phyloP scores from a whole-genome alignment of 1,140 invertebrate genomes.

The Bombus pyrosoma region DNA sequence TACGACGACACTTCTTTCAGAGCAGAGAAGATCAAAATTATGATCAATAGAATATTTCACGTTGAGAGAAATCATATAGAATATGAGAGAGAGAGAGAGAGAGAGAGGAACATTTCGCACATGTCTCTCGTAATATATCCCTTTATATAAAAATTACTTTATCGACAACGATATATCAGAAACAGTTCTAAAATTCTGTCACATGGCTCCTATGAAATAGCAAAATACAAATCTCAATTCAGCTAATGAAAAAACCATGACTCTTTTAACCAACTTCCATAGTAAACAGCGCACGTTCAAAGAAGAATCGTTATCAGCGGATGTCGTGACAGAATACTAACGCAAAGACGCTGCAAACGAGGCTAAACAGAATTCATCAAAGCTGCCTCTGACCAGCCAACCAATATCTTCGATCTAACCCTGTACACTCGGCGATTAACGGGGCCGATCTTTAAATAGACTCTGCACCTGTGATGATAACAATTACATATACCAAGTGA shows the following conservation, averaged over 20 bases:
- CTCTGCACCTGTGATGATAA: constrained; percentile 38
- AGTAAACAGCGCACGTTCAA: not conserved
- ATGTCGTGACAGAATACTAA: no score
- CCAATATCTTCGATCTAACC: constrained; percentile 10
- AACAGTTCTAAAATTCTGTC: not conserved
- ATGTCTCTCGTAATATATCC: no score
- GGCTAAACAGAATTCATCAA: constrained; percentile 2
- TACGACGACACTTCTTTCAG: not conserved
- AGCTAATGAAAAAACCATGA: no score
- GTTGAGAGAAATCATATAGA: no score
- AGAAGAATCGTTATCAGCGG: not conserved
- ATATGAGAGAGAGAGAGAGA: not conserved
- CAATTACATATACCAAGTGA: constrained; percentile 7
- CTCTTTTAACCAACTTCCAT: not conserved
- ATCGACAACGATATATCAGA: not conserved
- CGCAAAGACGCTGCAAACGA: not conserved
- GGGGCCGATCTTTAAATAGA: constrained; percentile 25
- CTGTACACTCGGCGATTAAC: constrained; percentile 13
- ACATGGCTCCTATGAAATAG: no score
- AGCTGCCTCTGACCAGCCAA: constrained; percentile 12
- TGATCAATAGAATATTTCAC: no score
- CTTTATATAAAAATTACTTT: not conserved
- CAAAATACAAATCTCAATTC: no score
- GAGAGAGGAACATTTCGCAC: no score
- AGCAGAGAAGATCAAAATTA: not conserved